Base-by-base conservation (phyloP, 2,797 vertebrate genomes). In the Lateolabrax maculatus region DNA sequence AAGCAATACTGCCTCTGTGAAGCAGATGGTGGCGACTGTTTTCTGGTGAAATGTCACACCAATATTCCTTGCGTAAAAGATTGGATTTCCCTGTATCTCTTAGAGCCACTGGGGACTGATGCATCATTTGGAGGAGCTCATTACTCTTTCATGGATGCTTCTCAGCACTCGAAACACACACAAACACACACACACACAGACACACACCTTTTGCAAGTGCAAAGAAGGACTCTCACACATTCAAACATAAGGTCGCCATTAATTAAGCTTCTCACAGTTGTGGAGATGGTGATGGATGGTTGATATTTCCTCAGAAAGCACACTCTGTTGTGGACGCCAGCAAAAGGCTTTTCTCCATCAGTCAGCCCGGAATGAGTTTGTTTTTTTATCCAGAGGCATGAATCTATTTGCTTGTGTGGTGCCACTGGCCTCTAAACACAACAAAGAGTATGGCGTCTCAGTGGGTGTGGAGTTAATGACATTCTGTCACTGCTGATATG, bases 1-100 rank as follows among this genome's bases (percentile, higher is more conserved):
- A 79, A 49, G 34, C 56, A 36, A 29, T 12, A 10, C 60, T 55
- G 55, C 51, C 41, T 53, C 23, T 67, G 52, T 67, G 74, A 73
- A 81, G 71, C 76, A 78, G 73, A 87, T 84, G 67, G 67, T 46
- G 77, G 60, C 8, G 53, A 86, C 58, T 79, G 77, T 80, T 84
- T 82, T 86, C 60, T 64, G 55, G 65, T 83, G 74, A 91, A 92
- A 92, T 90, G 90, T 89, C 90, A 91, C 83, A 81, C 69, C 66
- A 60, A 80, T 87, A 86, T 70, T 78, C 71, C 21, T 75, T 55
- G 64, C 21, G 49, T 78, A 58, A 79, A 82, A 72, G 67, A 84
- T 34, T 79, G 79, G 48, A 82, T 87, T 79, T 65, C 60, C 56
- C 60, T 62, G 61, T 67, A 73, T 89, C 75, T 81, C 48, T 58